A percentile compares a stretch with the other conserved stretches of the same genome.
phyloP scores from a whole-genome alignment of 2,797 vertebrate genomes.

The Furcifer pardalis region DNA sequence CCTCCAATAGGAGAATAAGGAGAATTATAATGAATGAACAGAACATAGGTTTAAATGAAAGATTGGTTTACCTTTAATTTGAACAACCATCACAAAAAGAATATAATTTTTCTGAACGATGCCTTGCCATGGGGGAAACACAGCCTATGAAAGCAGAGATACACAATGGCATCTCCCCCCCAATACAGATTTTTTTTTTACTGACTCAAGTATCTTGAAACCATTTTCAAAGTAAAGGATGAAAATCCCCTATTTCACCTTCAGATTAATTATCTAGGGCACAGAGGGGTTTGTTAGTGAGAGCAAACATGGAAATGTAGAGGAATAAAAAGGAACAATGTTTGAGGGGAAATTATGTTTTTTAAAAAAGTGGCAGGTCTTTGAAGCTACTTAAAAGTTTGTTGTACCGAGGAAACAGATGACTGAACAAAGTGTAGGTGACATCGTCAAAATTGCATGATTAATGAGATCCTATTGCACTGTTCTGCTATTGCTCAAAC shows the following conservation, averaged over 20 bases:
- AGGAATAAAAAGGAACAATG: not conserved
- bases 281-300: not conserved
- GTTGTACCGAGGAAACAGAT: slow-evolving; percentile 9
- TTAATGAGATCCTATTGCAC: slow-evolving; percentile 17
- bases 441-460: slow-evolving; percentile 30
- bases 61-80: not conserved
- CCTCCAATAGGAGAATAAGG: too few species aligned
- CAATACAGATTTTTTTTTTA: not conserved
- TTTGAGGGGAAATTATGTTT: not conserved
- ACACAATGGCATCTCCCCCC: not conserved
- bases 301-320: not conserved
- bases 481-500: not conserved
- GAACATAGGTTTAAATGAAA: not conserved
- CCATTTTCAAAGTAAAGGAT: not conserved
- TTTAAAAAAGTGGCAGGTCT: not conserved
- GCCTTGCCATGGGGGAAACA: not conserved
- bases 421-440: slow-evolving; percentile 11
- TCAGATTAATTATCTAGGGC: not conserved
- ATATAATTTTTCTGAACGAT: not conserved
- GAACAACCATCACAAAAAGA: not conserved
- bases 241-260: not conserved
- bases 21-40: not conserved
- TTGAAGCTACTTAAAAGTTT: slow-evolving; percentile 21
- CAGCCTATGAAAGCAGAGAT: not conserved
- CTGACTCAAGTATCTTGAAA: not conserved